Evolutionary conservation across 2,888 invertebrate species (phyloP), one percentile per base, ranked within the genome.

Genomic region (Chymomyza amoena): DNA sequence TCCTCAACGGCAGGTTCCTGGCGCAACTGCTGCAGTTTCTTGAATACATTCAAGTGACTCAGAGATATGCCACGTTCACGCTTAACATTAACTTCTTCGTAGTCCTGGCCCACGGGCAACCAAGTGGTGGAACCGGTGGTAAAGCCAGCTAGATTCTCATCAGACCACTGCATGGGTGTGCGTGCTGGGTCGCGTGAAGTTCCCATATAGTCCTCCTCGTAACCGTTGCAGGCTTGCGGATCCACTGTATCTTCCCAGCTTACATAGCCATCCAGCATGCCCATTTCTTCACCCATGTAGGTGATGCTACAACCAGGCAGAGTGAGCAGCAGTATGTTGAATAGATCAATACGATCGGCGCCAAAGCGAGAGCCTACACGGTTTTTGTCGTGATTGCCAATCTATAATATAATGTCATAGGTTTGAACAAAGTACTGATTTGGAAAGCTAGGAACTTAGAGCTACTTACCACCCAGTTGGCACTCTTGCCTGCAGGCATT

Each of bases 241-340:
- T 95, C 95, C 0, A 92, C 90, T 0, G 95, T 95, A 57, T 95
- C 93, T 6, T 93, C 89, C 93, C 93, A 95, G 15, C 93, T 93
- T 15, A 95, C 92, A 76, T 90, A 89, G 4, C 92, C 93, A 84
- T 96, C 94, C 1, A 93, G 92, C 95, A 97, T 95, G 9, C 95
- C 97, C 63, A 97, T 93, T 90, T 97, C 97, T 89, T 97, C 97
- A 0, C 97, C 97, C 92, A 96, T 93, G 89, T 98, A 98, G 0
- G 96, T 96, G 6, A 97, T 94, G 65, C 95, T 94, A 13, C 96
- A 94, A 50, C 98, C 98, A 1, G 97, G 97, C 68, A 98, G 92
- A 9, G 97, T 93, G 77, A 96, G 92, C 10, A 95, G 92, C 59
- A 98, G 90, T 95, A 98, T 96, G 86, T 96, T 96, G 79, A 90